phyloP scores from a whole-genome alignment of 2,888 invertebrate species.

The Philonicus albiceps region DNA sequence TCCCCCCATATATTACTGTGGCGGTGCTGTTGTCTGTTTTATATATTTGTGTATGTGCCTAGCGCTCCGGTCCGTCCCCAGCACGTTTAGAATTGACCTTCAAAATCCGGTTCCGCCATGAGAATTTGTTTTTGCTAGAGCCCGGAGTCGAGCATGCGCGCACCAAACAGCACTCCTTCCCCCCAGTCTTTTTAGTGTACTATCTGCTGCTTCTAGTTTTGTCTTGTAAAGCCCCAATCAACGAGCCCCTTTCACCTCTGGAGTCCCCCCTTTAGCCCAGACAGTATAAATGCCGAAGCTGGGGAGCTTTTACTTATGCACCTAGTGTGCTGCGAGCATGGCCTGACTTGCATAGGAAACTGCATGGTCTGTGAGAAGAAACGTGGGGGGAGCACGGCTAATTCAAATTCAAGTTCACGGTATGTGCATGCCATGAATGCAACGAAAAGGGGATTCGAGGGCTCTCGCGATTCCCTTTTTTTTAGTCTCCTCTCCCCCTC shows the following conservation, averaged over 20 bases:
- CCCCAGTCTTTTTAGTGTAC: background rate
- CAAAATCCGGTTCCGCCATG: conserved; percentile 40
- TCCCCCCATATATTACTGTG: background rate
- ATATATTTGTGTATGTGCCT: background rate
- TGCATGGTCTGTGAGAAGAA: background rate
- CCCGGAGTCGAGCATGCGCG: conserved; percentile 15
- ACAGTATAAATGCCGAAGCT: background rate
- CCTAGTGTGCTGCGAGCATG: background rate
- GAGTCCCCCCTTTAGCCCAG: background rate
- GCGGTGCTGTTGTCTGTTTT: background rate
- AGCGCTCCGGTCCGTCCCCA: background rate
- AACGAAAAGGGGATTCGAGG: background rate
- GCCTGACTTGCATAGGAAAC: background rate
- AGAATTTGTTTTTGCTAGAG: conserved; percentile 15
- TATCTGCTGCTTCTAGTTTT: background rate
- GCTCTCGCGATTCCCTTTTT: background rate
- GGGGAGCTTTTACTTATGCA: conserved; percentile 13
- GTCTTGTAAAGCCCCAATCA: background rate
- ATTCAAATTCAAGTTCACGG: conserved; percentile 31
- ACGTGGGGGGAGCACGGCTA: background rate
- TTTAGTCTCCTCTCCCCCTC: background rate
- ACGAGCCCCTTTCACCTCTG: background rate
- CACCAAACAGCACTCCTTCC: background rate
- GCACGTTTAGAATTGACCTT: conserved; percentile 28
- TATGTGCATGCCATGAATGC: background rate